Evolutionary conservation across 2,113 vertebrate species (phyloP).

Genomic region (Tachuris rubrigastra): DNA sequence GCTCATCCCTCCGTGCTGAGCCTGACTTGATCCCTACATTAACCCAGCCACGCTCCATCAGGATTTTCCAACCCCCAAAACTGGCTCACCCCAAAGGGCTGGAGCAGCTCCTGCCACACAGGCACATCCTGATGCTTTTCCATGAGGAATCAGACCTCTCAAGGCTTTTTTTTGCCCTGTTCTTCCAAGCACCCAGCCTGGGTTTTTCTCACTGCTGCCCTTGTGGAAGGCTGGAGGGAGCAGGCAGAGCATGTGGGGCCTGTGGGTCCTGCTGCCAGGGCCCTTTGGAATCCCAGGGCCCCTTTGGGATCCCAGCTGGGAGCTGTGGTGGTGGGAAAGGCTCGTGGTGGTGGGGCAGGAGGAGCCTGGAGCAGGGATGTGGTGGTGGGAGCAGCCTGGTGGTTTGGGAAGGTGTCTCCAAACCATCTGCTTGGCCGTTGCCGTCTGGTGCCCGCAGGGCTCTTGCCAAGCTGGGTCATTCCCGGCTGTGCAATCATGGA

Average conservation of each 20-base stretch:
- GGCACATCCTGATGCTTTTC: neutral
- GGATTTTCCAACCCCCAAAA: neutral
- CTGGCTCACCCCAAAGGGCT: neutral
- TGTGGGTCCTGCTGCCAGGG: accelerated
- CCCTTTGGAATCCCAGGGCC: neutral
- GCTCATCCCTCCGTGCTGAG: neutral
- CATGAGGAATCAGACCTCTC: neutral
- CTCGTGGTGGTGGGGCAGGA: neutral
- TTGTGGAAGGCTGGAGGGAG: neutral
- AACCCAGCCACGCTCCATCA: neutral
- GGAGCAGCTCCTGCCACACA: neutral
- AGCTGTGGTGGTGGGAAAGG: neutral
- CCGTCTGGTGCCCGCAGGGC: neutral
- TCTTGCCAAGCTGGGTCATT: neutral
- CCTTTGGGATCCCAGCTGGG: neutral
- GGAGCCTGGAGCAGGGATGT: neutral
- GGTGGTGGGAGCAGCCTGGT: neutral
- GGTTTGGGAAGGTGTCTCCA: neutral
- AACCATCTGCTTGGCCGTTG: neutral
- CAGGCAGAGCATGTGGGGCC: neutral
- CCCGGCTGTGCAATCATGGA: neutral
- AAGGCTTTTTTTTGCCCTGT: neutral
- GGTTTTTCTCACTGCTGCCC: neutral
- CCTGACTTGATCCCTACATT: neutral
- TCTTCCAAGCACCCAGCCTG: neutral